A percentile compares a stretch with the other conserved stretches of the same genome.
phyloP scores from a whole-genome alignment of 1,140 invertebrate genomes.

The Stegodyphus dumicola region DNA sequence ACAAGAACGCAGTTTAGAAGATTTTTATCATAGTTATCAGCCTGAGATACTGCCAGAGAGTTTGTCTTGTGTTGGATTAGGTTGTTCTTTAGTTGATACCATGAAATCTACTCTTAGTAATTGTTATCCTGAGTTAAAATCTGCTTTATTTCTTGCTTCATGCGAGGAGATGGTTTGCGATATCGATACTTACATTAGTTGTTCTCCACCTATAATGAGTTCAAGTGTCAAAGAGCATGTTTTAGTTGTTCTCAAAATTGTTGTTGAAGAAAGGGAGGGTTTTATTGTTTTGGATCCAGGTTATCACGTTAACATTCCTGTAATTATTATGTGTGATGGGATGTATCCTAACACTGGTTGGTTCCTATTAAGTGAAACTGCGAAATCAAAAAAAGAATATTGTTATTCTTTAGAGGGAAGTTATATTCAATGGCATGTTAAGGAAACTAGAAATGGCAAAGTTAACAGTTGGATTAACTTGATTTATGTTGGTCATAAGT shows the following conservation, averaged over 20 bases:
- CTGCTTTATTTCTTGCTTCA: conserved; percentile 77
- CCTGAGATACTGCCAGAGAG: conserved; percentile 81
- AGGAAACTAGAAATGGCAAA: conserved; percentile 66
- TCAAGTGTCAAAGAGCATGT: conserved; percentile 86
- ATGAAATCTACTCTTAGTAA: conserved; percentile 71
- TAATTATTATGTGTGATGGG: conserved; percentile 87
- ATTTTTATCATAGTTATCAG: conserved; percentile 80
- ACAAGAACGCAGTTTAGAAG: conserved; percentile 72
- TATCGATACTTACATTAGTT: conserved; percentile 62
- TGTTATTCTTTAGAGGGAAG: conserved; percentile 79
- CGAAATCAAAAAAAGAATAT: conserved; percentile 81
- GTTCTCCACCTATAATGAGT: conserved; percentile 65
- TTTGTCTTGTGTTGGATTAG: conserved; percentile 89
- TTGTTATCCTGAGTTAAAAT: conserved; percentile 74
- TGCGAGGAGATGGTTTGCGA: conserved; percentile 80
- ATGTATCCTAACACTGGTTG: conserved; percentile 88
- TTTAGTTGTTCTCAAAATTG: conserved; percentile 81
- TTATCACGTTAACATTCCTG: conserved; percentile 85
- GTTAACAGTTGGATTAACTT: conserved; percentile 71
- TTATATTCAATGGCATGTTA: conserved; percentile 86
- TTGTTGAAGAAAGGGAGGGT: conserved; percentile 78
- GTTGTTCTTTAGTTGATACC: conserved; percentile 78
- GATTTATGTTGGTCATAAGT: conserved; percentile 82
- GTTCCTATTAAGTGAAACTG: conserved; percentile 83
- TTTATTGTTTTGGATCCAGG: conserved; percentile 87